Conservation (phyloP, 2,888 invertebrate genomes). For the Sialis fuliginosa region DNA sequence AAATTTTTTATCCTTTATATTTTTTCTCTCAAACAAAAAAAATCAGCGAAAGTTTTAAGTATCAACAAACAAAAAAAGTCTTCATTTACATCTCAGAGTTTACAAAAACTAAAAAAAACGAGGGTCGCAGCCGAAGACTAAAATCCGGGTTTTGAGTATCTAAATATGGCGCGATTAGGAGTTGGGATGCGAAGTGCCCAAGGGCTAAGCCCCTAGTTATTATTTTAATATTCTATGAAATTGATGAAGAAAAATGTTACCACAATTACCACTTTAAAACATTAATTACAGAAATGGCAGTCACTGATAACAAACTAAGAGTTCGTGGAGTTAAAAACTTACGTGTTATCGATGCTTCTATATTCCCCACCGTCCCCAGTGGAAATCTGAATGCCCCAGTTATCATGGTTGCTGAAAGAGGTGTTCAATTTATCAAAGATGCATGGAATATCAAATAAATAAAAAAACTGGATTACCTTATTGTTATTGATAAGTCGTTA, state of each 20-base stretch:
- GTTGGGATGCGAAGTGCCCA: no score
- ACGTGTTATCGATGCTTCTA: constrained; percentile 18
- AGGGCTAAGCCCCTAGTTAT: no score
- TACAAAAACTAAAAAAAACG: no score
- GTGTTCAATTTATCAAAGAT: constrained; percentile 13
- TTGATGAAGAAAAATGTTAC: no score
- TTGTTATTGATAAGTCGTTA: no score
- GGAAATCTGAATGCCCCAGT: constrained; percentile 30
- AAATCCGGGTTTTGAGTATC: no score
- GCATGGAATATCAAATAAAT: constrained; percentile 1
- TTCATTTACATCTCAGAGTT: no score
- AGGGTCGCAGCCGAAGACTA: neutral
- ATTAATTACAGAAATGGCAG: constrained; percentile 5
- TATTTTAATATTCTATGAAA: no score
- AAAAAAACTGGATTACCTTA: no score
- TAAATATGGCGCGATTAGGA: no score
- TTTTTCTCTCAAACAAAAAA: neutral
- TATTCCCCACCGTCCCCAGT: constrained; percentile 28
- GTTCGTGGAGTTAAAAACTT: constrained; percentile 7
- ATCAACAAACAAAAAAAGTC: neutral
- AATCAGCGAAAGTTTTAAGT: neutral
- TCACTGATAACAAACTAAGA: constrained; percentile 5
- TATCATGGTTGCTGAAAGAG: constrained; percentile 31
- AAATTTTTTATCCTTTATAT: no score
- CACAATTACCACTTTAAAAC: no score